Conservation (phyloP, 2,888 invertebrate genomes). For the Lasius fuliginosus region DNA sequence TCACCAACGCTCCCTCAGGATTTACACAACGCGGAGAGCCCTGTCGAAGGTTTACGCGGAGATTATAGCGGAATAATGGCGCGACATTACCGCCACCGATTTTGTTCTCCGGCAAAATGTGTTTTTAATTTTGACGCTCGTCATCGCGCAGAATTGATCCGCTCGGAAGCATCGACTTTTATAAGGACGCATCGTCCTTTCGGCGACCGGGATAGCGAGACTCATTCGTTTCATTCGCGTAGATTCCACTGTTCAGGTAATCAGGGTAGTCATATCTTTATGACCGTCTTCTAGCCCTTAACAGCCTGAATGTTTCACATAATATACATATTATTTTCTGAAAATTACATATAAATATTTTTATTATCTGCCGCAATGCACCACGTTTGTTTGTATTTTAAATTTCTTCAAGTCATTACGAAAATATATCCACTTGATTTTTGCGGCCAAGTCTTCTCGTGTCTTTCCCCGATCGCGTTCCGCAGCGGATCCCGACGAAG, state of each 20-base stretch:
- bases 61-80: slow-evolving; percentile 31
- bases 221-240: slow-evolving; percentile 47
- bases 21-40: slow-evolving; percentile 45
- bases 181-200: slow-evolving; percentile 25
- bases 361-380: not conserved
- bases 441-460: slow-evolving; percentile 6
- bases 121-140: slow-evolving; percentile 42
- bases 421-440: not conserved
- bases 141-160: slow-evolving; percentile 43
- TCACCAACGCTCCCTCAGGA: slow-evolving; percentile 61
- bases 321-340: not conserved
- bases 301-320: slow-evolving; percentile 17
- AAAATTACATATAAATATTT: not conserved
- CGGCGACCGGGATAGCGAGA: slow-evolving; percentile 13
- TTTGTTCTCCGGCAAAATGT: slow-evolving; percentile 51
- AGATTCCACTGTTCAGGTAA: slow-evolving; percentile 62
- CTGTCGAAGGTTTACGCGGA: slow-evolving; percentile 52
- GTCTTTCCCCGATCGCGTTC: slow-evolving; percentile 43
- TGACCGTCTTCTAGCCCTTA: slow-evolving; percentile 41
- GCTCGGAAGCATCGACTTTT: slow-evolving; percentile 39
- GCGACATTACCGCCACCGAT: not conserved
- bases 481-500: slow-evolving; percentile 20
- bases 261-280: slow-evolving; percentile 65
- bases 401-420: not conserved
- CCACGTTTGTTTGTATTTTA: not conserved